Conservation (phyloP, 1,140 invertebrate genomes). For the Saccostrea cuccullata region DNA sequence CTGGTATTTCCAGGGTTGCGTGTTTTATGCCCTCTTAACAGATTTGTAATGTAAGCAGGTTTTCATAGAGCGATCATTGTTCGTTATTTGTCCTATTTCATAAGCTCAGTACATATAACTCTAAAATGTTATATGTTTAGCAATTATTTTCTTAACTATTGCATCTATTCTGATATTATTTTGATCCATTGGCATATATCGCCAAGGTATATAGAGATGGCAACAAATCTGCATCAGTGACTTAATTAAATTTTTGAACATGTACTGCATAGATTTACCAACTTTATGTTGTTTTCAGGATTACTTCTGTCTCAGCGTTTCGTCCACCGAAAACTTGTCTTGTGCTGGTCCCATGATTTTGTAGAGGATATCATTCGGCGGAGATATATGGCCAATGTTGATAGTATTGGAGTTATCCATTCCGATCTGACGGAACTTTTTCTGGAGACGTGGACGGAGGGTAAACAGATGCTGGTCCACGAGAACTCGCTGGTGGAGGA, state of each 20-base stretch:
- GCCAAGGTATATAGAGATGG: too few species aligned
- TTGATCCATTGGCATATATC: too few species aligned
- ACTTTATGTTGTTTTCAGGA: slow-evolving; percentile 32
- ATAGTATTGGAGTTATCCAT: slow-evolving; percentile 56
- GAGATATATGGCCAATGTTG: slow-evolving; percentile 60
- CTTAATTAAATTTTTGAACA: not conserved
- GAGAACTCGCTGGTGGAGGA: slow-evolving; percentile 12
- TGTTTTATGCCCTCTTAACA: too few species aligned
- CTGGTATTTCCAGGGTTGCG: too few species aligned
- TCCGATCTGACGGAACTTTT: slow-evolving; percentile 64
- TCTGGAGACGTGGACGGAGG: slow-evolving; percentile 64
- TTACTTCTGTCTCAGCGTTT: slow-evolving; percentile 48
- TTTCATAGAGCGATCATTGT: too few species aligned
- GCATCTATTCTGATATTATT: too few species aligned
- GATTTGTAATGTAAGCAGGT: too few species aligned
- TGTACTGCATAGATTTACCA: not conserved
- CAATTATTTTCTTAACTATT: too few species aligned
- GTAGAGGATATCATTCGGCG: slow-evolving; percentile 60
- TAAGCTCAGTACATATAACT: too few species aligned
- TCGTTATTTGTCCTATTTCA: too few species aligned
- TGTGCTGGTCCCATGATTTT: slow-evolving; percentile 49
- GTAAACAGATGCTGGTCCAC: slow-evolving; percentile 54
- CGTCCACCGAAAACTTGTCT: slow-evolving; percentile 49
- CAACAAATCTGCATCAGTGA: not conserved
- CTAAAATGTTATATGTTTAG: too few species aligned